phyloP scores from a whole-genome alignment of 2,888 invertebrate species.

The Acanthosepion lycidas region DNA sequence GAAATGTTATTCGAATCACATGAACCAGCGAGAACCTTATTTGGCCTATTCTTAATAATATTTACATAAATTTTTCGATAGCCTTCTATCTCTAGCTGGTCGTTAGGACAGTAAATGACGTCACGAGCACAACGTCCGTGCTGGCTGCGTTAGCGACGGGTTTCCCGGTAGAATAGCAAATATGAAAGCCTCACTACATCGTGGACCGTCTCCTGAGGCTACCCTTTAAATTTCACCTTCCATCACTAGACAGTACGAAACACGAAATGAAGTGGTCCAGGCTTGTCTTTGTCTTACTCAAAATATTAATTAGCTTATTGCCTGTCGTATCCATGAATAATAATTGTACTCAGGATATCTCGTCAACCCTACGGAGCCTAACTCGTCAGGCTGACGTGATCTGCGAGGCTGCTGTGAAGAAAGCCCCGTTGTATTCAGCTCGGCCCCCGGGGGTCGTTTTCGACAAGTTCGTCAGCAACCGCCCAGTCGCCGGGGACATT shows the following conservation, averaged over 20 bases:
- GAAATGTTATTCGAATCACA: background rate
- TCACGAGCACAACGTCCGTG: background rate
- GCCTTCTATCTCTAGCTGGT: background rate
- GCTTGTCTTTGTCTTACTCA: background rate
- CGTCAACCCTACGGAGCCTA: slow-evolving; percentile 33
- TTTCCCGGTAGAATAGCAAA: background rate
- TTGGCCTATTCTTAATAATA: background rate
- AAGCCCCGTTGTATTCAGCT: background rate
- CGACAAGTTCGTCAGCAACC: background rate
- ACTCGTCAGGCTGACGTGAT: slow-evolving; percentile 33
- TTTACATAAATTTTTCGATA: background rate
- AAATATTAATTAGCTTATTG: background rate
- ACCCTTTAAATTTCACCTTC: background rate
- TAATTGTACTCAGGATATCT: background rate
- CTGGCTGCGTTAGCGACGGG: background rate
- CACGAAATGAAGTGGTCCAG: slow-evolving; percentile 33
- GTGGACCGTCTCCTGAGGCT: slow-evolving; percentile 12
- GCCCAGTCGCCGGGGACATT: slow-evolving; percentile 5
- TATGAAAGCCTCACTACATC: slow-evolving; percentile 2
- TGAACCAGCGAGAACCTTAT: background rate
- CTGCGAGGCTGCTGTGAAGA: background rate
- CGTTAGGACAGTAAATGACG: background rate
- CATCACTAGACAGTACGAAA: background rate
- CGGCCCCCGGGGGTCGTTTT: background rate
- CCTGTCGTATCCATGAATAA: background rate